Evolutionary conservation across 2,797 vertebrate species (phyloP).

Genomic region (Nyctalus aviator): DNA sequence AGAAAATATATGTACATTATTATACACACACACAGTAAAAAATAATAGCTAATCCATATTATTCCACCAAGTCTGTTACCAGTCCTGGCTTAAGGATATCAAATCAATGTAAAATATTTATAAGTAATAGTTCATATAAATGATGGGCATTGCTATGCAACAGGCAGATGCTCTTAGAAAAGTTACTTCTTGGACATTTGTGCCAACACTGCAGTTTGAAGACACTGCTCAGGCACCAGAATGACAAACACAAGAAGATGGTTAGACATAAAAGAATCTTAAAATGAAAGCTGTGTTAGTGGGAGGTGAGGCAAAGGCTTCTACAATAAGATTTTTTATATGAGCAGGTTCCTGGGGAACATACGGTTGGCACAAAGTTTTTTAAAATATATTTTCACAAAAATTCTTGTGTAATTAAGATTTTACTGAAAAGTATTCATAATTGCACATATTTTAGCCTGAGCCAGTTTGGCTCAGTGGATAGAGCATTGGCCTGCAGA

Average conservation of each 20-base stretch:
- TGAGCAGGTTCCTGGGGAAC: neutral
- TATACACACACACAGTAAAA: neutral
- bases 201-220: neutral
- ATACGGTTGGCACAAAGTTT: neutral
- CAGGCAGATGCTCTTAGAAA: conserved; percentile 12
- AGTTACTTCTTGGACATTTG: conserved; percentile 51
- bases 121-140: neutral
- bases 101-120: neutral
- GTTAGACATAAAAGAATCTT: conserved; percentile 55
- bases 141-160: neutral
- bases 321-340: conserved; percentile 7
- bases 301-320: neutral
- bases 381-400: conserved; percentile 35
- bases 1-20: neutral
- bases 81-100: neutral
- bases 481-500: no score
- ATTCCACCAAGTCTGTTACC: neutral
- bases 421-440: conserved; percentile 42
- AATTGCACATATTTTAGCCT: neutral
- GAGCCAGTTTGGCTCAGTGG: no score
- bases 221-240: neutral
- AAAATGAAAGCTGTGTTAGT: conserved; percentile 51
- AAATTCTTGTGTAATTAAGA: conserved; percentile 20
- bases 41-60: neutral
- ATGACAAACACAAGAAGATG: conserved; percentile 56